Base-by-base conservation (phyloP, 2,113 vertebrate genomes). In the Aldabrachelys gigantea region DNA sequence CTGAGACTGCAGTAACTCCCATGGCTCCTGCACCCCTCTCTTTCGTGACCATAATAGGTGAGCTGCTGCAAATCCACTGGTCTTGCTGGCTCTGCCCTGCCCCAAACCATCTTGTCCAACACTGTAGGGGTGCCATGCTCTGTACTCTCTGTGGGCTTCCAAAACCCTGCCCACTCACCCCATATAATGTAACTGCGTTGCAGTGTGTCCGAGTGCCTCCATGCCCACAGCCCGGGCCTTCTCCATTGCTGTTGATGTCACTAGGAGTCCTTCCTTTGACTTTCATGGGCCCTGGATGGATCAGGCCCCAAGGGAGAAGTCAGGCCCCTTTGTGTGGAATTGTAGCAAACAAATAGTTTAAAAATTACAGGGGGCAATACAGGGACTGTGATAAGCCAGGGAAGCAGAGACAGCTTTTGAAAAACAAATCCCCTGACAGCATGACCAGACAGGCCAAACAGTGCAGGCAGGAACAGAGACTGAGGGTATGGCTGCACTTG, bases 191-290 rank as follows among this genome's bases (percentile, higher is more conserved):
- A 79, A 65, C 62, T 35, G 31, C 62, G n/a, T 65, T 65, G 16
- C 8, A n/a, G 62, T 19, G 44, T 52, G 35, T 10, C 5, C 2
- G 0, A 52, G 0, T 6, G 9, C 80, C 29, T 76, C 44, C 0
- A 0, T 56, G 65, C 12, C 65, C 65, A 52, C 41, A 11, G 41
- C 44, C 25, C 49, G 11, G 57, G 4, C 31, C 72, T 65, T 89
- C 3, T 8, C 4, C 27, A 9, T 65, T 90, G 31, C 53, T 81
- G 31, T 29, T 90, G 31, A 62, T n/a, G 86, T 93, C 41, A 85
- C 10, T 2, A 41, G 21, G 27, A 80, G 52, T 80, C 95, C 72
- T 91, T 56, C 84, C 91, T 38, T 41, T 92, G 1, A 50, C 29
- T 89, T 59, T 25, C 47, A 52, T 38, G 85, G 62, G 65, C 8